Base-by-base conservation (phyloP, 2,888 invertebrate genomes). In the Elaeidobius kamerunicus region DNA sequence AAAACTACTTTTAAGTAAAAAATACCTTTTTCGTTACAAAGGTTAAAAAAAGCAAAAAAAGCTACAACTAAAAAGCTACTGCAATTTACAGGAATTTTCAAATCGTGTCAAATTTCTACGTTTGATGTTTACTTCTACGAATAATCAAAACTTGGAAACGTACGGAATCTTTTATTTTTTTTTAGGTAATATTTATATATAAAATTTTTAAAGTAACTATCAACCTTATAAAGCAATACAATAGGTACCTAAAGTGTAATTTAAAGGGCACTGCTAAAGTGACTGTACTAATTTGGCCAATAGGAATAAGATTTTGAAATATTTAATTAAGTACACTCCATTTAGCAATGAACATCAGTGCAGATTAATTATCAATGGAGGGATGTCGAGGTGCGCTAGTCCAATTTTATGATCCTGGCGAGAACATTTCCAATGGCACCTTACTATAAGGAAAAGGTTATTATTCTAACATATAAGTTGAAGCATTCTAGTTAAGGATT, bases 391-490 rank as follows among this genome's bases (percentile, higher is more conserved):
- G 53, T 54, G 52, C 47, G 27, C 36, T 27, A 36, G 27, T 6
- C 34, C 23, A 42, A 36, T 35, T 40, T 3, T 30, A 35, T 45
- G 36, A 52, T 44, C 28, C 20, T 39, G 44, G 15, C 32, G 39
- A 27, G 18, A 60, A 72, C 74, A 74, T 74, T 74, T 74, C 74
- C 74, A 74, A 74, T 74, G 74, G 70, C 68, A 73, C 74, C 74
- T 74, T 74, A 74, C 74, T 74, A 74, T 74, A 74, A 73, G 73
- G 73, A 73, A 73, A 72, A 73, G 70, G 70, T 69, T 51, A n/a
- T n/a, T n/a, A 44, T 50, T 57, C 48, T 60, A 52, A 56, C 48
- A 56, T 40, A 48, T 41, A 52, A 43, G 38, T 42, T 19, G 42
- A 55, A 50, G 55, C 50, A 50, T 55, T 55, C 49, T 55, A 50